These are phyloP conservation scores for Prionace glauca DNA, from an alignment of 2,797 vertebrate species.

Conservation along the genomic window DNA sequence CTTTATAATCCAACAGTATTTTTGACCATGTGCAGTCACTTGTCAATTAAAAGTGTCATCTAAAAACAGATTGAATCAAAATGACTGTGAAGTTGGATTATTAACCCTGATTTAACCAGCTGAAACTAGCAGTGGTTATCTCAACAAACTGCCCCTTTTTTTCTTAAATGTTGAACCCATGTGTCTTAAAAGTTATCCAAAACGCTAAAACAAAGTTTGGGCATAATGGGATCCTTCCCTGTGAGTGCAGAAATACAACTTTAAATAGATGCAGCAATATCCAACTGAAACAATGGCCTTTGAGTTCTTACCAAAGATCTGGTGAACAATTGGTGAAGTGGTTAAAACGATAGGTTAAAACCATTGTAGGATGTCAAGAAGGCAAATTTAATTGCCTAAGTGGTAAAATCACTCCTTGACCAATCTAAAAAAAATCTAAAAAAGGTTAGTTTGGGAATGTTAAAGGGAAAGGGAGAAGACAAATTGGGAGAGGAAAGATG, in stretches of 20 bases:
- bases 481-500: no score
- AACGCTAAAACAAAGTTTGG: background rate
- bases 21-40: background rate
- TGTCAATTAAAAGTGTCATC: background rate
- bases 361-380: no score
- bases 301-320: background rate
- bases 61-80: background rate
- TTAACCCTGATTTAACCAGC: background rate
- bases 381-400: no score
- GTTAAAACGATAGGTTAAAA: background rate
- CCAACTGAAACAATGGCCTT: background rate
- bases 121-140: background rate
- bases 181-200: background rate
- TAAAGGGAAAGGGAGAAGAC: no score
- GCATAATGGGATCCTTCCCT: no score
- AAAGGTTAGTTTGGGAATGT: no score
- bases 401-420: no score
- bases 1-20: slow-evolving; percentile 22
- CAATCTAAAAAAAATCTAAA: no score
- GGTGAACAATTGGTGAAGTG: background rate
- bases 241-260: background rate
- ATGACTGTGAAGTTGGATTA: slow-evolving; percentile 19
- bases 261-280: background rate
- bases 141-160: slow-evolving; percentile 1
- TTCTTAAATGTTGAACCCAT: background rate